Base-by-base conservation (phyloP, 2,797 vertebrate species). In the Mionectes olivaceus region DNA sequence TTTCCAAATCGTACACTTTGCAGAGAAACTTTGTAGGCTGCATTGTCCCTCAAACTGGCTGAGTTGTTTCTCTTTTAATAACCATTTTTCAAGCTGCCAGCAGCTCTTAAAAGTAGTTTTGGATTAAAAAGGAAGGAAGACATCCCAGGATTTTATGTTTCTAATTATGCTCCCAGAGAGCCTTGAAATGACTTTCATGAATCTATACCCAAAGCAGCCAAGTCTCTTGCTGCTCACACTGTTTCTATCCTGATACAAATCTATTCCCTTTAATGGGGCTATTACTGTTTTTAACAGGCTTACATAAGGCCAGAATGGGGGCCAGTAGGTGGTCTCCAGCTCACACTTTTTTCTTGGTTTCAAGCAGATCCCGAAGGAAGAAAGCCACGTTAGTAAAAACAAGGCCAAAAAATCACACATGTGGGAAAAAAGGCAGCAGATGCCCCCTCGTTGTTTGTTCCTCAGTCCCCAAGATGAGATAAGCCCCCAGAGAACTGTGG, bases 81-180 rank as follows among this genome's bases (percentile, higher is more conserved):
- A 91, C 30, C 35, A 33, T 67, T 93, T 92, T 75, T 87, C 71
- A 87, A 83, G 59, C 61, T 90, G 90, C 73, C 83, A 77, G 75
- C 78, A 92, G 89, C 81, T 89, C 68, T 80, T 85, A 64, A 83
- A 93, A 93, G 85, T 43, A 75, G 85, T 69, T 86, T 90, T 88
- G 91, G 69, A 91, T 90, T 94, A 79, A 83, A 86, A 90, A 94
- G 91, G 61, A 83, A 93, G 85, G 85, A 90, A 95, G 83, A 68
- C 67, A 84, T 95, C 91, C 90, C 90, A 93, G 94, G 95, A 86
- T 85, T 93, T 90, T 67, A 32, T 94, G 94, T 94, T 95, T 96
- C 85, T 95, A 95, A 95, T 96, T 95, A 93, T 88, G 61, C 55
- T 95, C 90, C 94, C 90, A 93, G 85, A 93, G 88, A 90, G 94